Conservation (phyloP, 2,888 invertebrate species). For the Imbricaverruca yamaguchii region DNA sequence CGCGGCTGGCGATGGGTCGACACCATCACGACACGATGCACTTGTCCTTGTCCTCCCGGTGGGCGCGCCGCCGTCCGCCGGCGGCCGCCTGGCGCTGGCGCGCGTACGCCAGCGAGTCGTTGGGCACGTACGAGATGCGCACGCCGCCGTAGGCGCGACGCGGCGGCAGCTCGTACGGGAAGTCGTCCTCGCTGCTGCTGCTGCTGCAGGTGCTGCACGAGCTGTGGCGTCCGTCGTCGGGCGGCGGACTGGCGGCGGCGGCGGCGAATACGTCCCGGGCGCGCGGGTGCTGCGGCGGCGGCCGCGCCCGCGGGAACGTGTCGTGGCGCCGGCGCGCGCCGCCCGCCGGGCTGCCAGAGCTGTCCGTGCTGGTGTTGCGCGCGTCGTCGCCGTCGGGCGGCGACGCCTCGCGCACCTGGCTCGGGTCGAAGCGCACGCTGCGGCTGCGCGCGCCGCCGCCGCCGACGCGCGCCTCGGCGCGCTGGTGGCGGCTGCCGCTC, state of each 20-base stretch:
- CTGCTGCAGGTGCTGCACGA: conserved; percentile 56
- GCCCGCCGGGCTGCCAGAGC: conserved; percentile 32
- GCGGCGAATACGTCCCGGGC: conserved; percentile 42
- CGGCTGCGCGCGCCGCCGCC: conserved; percentile 27
- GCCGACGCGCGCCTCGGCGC: conserved; percentile 30
- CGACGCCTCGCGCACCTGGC: conserved; percentile 29
- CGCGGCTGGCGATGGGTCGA: neutral
- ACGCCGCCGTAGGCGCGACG: conserved; percentile 72
- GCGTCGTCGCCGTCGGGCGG: conserved; percentile 23
- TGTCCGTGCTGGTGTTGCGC: conserved; percentile 30
- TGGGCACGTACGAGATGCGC: conserved; percentile 85
- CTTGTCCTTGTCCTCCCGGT: conserved; percentile 55
- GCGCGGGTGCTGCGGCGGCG: conserved; percentile 38
- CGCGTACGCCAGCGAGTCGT: conserved; percentile 66
- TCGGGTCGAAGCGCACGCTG: conserved; percentile 34
- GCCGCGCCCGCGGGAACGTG: conserved; percentile 23
- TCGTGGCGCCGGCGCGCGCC: conserved; percentile 46
- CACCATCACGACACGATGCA: conserved; percentile 73
- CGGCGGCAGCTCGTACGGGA: conserved; percentile 69
- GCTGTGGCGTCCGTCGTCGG: conserved; percentile 21
- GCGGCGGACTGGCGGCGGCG: conserved; percentile 5
- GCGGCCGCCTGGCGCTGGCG: conserved; percentile 34
- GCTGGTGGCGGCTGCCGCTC: conserved; percentile 40
- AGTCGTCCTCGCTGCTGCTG: conserved; percentile 75
- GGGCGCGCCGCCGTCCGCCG: conserved; percentile 49